These are phyloP conservation scores for Diachasmimorpha longicaudata DNA, from an alignment of 1,140 invertebrate genomes.

Conservation along the genomic window DNA sequence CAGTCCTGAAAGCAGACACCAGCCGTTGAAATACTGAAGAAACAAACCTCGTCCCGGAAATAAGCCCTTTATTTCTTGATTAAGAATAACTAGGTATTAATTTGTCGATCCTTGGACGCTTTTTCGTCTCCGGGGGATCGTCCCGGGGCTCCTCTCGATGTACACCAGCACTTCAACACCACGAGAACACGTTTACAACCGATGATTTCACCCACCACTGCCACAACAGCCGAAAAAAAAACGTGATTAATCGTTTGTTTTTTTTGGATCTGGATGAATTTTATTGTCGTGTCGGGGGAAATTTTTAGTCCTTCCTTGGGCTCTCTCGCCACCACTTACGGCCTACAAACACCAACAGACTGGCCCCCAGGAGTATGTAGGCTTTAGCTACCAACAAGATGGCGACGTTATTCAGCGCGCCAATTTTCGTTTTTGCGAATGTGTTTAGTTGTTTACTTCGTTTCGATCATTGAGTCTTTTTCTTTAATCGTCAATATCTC, in stretches of 20 bases:
- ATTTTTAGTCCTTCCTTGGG: constrained; percentile 1
- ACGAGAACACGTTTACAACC: neutral
- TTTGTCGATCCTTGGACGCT: neutral
- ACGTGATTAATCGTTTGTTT: neutral
- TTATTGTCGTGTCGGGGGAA: neutral
- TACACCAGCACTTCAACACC: neutral
- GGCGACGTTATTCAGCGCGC: constrained; percentile 2
- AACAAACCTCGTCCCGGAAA: too few relatives aligned
- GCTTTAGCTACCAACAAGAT: constrained; percentile 10
- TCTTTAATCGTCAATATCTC: too few relatives aligned
- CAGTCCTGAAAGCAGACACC: neutral
- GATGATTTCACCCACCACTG: neutral
- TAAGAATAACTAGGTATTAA: neutral
- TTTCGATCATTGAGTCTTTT: too few relatives aligned
- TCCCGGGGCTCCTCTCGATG: neutral
- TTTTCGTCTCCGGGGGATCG: constrained; percentile 4
- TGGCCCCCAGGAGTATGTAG: neutral
- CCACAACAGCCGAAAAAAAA: neutral
- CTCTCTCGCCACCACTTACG: constrained; percentile 16
- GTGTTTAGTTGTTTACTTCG: neutral
- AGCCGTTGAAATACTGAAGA: neutral
- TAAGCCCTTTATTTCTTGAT: neutral
- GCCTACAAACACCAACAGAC: constrained; percentile 25
- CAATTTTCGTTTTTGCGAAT: constrained; percentile 9
- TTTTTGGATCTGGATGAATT: neutral